These are phyloP conservation scores for Holothuria glaberrima DNA, from an alignment of 35 echinoderm and acorn worm species.

Conservation along the genomic window DNA sequence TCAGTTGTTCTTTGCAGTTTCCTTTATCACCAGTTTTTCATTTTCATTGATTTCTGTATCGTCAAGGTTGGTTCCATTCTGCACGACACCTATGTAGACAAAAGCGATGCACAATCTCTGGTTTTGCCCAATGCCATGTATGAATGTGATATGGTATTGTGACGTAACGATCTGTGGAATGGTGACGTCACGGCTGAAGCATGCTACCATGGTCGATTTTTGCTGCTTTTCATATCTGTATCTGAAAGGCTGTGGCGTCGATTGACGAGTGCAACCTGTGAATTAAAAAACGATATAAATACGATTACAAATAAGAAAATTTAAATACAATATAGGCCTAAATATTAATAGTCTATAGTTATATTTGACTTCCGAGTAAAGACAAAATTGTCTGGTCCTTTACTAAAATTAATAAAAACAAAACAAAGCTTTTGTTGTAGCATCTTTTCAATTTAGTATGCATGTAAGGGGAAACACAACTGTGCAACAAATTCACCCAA, in stretches of 20 bases:
- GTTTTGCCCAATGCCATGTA: too few relatives aligned
- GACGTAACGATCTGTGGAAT: too few relatives aligned
- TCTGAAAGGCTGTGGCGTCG: conserved; percentile 41
- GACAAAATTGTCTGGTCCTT: background rate
- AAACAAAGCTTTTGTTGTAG: background rate
- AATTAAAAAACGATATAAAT: background rate
- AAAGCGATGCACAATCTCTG: too few relatives aligned
- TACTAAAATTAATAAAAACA: background rate
- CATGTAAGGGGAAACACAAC: background rate
- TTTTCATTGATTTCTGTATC: too few relatives aligned
- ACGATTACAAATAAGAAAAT: background rate
- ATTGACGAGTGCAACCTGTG: conserved; percentile 28
- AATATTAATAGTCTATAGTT: too few relatives aligned
- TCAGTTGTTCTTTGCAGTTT: too few relatives aligned
- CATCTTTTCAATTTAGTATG: background rate
- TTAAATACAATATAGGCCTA: too few relatives aligned
- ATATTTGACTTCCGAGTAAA: background rate
- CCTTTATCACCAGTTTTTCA: too few relatives aligned
- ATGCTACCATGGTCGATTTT: conserved; percentile 27
- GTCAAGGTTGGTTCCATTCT: too few relatives aligned
- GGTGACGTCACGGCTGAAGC: too few relatives aligned
- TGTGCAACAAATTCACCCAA: background rate
- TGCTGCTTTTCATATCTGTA: background rate
- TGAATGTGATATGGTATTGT: too few relatives aligned
- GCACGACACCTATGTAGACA: too few relatives aligned